These are phyloP conservation scores for Plectrocnemia conspersa DNA, from an alignment of 1,140 invertebrate species.

Conservation along the genomic window DNA sequence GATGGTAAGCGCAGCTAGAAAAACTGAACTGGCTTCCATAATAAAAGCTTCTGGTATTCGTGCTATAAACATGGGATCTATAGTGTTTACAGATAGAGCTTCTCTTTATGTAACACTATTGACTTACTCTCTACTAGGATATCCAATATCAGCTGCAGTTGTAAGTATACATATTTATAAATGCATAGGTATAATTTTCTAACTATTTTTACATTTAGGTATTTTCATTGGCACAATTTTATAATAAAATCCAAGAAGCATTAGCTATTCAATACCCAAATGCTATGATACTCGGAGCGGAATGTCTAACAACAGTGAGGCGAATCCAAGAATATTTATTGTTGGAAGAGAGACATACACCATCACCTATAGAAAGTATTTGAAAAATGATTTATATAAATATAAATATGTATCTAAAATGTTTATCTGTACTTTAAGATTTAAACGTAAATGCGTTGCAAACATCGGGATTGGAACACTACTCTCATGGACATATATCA, in stretches of 20 bases:
- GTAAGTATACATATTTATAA: conserved; percentile 39
- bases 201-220: conserved; percentile 41
- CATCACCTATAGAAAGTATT: neutral
- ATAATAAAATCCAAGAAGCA: conserved; percentile 57
- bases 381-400: conserved; percentile 1
- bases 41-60: conserved; percentile 57
- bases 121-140: conserved; percentile 59
- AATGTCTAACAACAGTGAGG: conserved; percentile 61
- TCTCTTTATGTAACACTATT: conserved; percentile 68
- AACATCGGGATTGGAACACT: neutral
- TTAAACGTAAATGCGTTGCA: neutral
- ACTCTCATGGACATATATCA: conserved; percentile 8
- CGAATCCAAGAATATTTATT: conserved; percentile 62
- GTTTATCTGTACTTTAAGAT: neutral
- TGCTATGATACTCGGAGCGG: conserved; percentile 60
- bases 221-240: conserved; percentile 68
- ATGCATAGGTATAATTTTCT: neutral
- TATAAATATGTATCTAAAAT: neutral
- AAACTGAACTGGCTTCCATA: conserved; percentile 41
- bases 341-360: conserved; percentile 39
- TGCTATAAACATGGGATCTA: conserved; percentile 68
- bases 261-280: conserved; percentile 66
- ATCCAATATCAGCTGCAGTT: conserved; percentile 60
- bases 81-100: conserved; percentile 65
- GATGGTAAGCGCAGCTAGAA: conserved; percentile 48